A percentile compares a stretch with the other conserved stretches of the same genome.
phyloP scores from a whole-genome alignment of 2,113 vertebrate genomes.

The Centropus bengalensis region DNA sequence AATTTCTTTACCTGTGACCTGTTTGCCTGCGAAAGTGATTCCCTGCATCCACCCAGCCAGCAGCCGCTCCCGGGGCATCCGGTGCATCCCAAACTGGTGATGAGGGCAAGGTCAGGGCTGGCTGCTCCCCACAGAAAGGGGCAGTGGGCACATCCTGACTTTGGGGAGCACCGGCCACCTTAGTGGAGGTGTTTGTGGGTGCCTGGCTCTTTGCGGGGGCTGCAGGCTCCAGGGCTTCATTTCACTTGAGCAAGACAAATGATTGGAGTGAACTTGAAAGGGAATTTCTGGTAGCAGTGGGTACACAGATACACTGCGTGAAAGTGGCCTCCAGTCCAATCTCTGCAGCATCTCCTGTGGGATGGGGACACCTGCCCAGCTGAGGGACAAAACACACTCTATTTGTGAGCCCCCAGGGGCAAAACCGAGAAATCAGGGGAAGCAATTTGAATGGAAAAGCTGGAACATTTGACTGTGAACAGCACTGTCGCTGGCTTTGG shows the following conservation, averaged over 20 bases:
- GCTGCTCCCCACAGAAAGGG: fast-evolving
- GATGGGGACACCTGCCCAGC: not conserved
- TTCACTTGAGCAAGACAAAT: fast-evolving
- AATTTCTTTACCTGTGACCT: not conserved
- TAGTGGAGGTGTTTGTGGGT: fast-evolving
- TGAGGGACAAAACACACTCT: not conserved
- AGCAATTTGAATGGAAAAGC: not conserved
- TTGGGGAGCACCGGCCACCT: fast-evolving
- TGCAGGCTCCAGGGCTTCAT: not conserved
- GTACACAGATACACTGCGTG: fast-evolving
- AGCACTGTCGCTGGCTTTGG: not conserved
- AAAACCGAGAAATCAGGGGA: not conserved
- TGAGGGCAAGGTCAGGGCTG: not conserved
- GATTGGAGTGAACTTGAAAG: not conserved
- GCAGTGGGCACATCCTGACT: not conserved
- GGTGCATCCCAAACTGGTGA: fast-evolving
- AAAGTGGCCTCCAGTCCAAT: not conserved
- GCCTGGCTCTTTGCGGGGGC: fast-evolving
- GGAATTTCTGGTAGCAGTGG: not conserved
- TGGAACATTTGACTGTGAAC: not conserved
- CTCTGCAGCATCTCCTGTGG: not conserved
- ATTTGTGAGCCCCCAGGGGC: not conserved
- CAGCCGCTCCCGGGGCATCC: fast-evolving
- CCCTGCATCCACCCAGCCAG: fast-evolving
- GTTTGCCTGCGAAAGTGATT: not conserved